phyloP scores from a whole-genome alignment of 92 coral and sea anemone species.

The Paragorgia papillata region DNA sequence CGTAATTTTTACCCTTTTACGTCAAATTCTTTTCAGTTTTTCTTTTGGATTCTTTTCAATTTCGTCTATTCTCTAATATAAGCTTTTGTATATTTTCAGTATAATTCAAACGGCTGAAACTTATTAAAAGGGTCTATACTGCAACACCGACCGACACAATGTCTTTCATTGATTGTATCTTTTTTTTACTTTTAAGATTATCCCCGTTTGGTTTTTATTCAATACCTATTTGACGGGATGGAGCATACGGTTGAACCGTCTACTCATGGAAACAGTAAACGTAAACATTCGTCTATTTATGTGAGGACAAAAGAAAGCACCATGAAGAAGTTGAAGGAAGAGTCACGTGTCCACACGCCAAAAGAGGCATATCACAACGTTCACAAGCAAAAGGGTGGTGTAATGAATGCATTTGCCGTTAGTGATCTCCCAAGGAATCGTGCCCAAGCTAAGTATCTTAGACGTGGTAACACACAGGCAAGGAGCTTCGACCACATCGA shows the following conservation, averaged over 20 bases:
- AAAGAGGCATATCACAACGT: slow-evolving; percentile 48
- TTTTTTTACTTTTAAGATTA: not conserved
- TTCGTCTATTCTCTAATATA: no score
- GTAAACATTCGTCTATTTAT: slow-evolving; percentile 32
- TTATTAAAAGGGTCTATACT: no score
- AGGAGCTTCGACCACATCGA: slow-evolving; percentile 41
- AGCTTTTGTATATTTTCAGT: no score
- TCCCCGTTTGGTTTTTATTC: slow-evolving; percentile 5
- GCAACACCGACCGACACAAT: not conserved
- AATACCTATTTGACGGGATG: slow-evolving; percentile 20
- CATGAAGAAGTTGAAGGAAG: slow-evolving; percentile 16
- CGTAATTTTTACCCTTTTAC: no score
- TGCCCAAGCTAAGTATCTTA: slow-evolving; percentile 38
- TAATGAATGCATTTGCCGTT: slow-evolving; percentile 40
- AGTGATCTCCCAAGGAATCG: slow-evolving; percentile 50
- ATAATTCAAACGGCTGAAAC: no score
- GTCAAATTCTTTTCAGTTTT: no score
- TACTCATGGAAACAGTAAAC: slow-evolving; percentile 29
- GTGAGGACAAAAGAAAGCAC: slow-evolving; percentile 42
- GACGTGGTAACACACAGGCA: slow-evolving; percentile 30
- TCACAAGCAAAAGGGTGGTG: slow-evolving; percentile 37
- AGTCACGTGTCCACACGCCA: slow-evolving; percentile 21
- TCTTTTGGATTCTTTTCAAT: no score
- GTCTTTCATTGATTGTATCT: not conserved
- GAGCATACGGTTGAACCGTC: slow-evolving; percentile 18